phyloP scores from a whole-genome alignment of 2,797 vertebrate species.

The Lophius americanus region DNA sequence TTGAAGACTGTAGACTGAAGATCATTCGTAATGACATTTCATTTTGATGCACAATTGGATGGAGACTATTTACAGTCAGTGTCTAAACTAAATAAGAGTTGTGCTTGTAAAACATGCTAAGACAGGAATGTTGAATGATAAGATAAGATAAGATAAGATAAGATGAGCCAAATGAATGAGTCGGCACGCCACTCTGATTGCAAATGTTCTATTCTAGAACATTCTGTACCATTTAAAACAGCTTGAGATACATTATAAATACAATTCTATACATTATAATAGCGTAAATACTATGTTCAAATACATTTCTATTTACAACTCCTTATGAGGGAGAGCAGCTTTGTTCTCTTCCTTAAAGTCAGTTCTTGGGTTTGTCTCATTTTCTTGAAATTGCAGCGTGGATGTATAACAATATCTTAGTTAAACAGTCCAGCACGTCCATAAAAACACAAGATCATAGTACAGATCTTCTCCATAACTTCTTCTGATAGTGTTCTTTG shows the following conservation, averaged over 20 bases:
- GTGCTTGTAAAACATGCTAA: neutral
- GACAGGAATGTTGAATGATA: slow-evolving; percentile 2
- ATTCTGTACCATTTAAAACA: slow-evolving; percentile 95
- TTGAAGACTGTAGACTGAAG: neutral
- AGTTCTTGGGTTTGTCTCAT: slow-evolving; percentile 85
- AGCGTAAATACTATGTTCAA: slow-evolving; percentile 90
- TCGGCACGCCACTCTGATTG: slow-evolving; percentile 62
- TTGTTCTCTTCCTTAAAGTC: slow-evolving; percentile 85
- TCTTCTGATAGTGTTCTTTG: slow-evolving; percentile 43
- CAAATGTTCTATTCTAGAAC: slow-evolving; percentile 95
- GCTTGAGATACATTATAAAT: slow-evolving; percentile 93
- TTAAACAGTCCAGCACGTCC: slow-evolving; percentile 68
- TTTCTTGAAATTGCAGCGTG: slow-evolving; percentile 81
- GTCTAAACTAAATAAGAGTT: neutral
- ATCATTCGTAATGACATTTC: neutral
- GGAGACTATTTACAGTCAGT: neutral
- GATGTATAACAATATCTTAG: slow-evolving; percentile 64
- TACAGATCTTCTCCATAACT: slow-evolving; percentile 45
- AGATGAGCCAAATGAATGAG: slow-evolving; percentile 57
- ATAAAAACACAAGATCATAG: slow-evolving; percentile 56
- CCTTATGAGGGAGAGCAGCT: slow-evolving; percentile 90
- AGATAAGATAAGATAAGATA: no score
- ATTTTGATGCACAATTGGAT: neutral
- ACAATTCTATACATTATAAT: slow-evolving; percentile 95
- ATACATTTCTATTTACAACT: slow-evolving; percentile 91